Base-by-base conservation (phyloP, 92 coral and sea anemone genomes). In the Meandrina meandrites region DNA sequence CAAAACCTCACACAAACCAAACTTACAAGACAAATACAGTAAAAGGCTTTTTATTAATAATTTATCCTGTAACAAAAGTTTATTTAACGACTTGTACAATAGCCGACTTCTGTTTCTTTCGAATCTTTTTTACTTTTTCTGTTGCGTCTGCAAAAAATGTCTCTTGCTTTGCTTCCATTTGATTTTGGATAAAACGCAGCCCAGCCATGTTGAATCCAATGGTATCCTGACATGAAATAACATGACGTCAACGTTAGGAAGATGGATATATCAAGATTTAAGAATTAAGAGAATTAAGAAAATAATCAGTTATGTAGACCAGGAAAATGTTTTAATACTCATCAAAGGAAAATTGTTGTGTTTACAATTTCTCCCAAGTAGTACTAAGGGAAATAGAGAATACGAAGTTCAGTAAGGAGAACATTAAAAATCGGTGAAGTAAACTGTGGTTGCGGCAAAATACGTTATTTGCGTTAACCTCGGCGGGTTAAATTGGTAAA, bases 201-300 rank as follows among this genome's bases (percentile, higher is more conserved):
- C 98, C 98, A 18, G 98, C 98, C 70, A 95, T 76, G 88, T 96
- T 96, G 75, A 95, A 96, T 15, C 99, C 99, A n/a, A 96, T 90
- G 50, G 86, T 80, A 48, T 96, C 94, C 99, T 96, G 54, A 27
- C 81, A 36, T 40, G 30, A 36, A 67, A 42, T 28, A 31, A 24
- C 57, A 47, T 45, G 11, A 30, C 42, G 36, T 66, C 2, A 1
- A 4, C n/a, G 19, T 70, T 19, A 24, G 60, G 40, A 4, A n/a
- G 17, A n/a, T 17, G 45, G 45, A 40, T 40, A 40, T 40, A 40
- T n/a, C n/a, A n/a, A n/a, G n/a, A n/a, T n/a, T n/a, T 40, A 40
- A 40, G 45, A 6, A 40, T 40, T 28, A 34, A 13, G 22, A 57
- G n/a, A 19, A 18, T 4, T 21, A 18, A 19, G 64, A 2, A 40